Evolutionary conservation across 2,888 invertebrate genomes (phyloP).

Genomic region (Eustalomyia histrio): DNA sequence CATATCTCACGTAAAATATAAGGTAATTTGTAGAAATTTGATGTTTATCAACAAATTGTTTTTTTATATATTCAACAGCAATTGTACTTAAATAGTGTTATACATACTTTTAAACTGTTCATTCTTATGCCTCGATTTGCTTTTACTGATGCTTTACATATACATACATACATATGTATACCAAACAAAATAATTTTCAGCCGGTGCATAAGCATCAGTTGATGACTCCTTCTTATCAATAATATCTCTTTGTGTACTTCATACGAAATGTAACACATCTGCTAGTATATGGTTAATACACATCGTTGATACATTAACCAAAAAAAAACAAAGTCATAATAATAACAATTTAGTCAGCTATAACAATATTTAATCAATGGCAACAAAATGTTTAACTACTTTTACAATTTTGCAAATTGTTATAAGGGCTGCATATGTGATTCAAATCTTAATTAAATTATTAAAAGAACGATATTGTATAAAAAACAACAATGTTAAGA

Average conservation of each 20-base stretch:
- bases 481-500: neutral
- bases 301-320: neutral
- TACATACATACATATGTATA: slow-evolving; percentile 11
- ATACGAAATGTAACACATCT: slow-evolving; percentile 34
- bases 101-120: neutral
- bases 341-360: slow-evolving; percentile 44
- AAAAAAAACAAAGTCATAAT: slow-evolving; percentile 23
- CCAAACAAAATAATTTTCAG: slow-evolving; percentile 4
- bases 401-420: slow-evolving; percentile 10
- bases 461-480: neutral
- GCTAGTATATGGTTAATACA: slow-evolving; percentile 40
- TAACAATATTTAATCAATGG: slow-evolving; percentile 29
- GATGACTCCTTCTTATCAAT: neutral
- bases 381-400: slow-evolving; percentile 16
- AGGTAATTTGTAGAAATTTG: slow-evolving; percentile 79
- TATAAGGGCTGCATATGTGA: neutral
- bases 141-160: neutral
- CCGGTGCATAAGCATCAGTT: slow-evolving; percentile 10
- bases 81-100: slow-evolving; percentile 38
- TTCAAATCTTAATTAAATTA: slow-evolving; percentile 12
- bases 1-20: slow-evolving; percentile 78
- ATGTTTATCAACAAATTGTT: slow-evolving; percentile 79
- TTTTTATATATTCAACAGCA: slow-evolving; percentile 73
- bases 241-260: neutral
- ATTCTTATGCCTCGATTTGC: no score